Percentiles rank a stretch among this genome's conserved stretches.
These are phyloP conservation scores for Drosophila neotestacea DNA, from an alignment of 2,888 invertebrate species.

Conservation along the genomic window DNA sequence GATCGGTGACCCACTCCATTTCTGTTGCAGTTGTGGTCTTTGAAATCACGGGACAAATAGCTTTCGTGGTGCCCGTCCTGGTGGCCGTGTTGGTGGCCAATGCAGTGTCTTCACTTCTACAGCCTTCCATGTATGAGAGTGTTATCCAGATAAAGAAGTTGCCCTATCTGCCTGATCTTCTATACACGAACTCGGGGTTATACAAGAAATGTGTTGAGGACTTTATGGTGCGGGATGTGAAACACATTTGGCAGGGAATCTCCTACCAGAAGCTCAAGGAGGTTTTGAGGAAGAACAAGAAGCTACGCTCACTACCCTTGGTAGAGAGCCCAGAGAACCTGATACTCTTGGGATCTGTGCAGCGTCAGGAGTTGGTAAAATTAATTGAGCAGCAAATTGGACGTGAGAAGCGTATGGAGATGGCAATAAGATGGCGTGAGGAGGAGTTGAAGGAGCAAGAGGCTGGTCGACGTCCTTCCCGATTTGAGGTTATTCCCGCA, in stretches of 20 bases:
- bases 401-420: slow-evolving; percentile 89
- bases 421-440: slow-evolving; percentile 91
- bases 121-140: slow-evolving; percentile 99
- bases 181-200: slow-evolving; percentile 95
- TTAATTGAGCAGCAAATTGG: slow-evolving; percentile 95
- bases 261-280: slow-evolving; percentile 95
- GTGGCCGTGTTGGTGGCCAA: slow-evolving; percentile 98
- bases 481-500: slow-evolving; percentile 91
- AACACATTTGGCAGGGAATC: slow-evolving; percentile 95
- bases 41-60: slow-evolving; percentile 99
- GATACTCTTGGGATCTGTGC: slow-evolving; percentile 97
- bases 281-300: slow-evolving; percentile 89
- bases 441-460: slow-evolving; percentile 86
- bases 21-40: slow-evolving; percentile 99
- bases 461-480: slow-evolving; percentile 89
- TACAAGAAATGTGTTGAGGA: slow-evolving; percentile 98
- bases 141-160: slow-evolving; percentile 98
- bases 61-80: slow-evolving; percentile 98
- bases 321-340: slow-evolving; percentile 95
- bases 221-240: slow-evolving; percentile 96
- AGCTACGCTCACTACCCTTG: slow-evolving; percentile 94
- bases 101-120: slow-evolving; percentile 95
- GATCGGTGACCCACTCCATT: slow-evolving; percentile 98
- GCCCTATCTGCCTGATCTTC: slow-evolving; percentile 97
- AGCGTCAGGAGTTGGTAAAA: slow-evolving; percentile 94